Percentiles rank a stretch among this genome's conserved stretches.
phyloP scores from a whole-genome alignment of 2,797 vertebrate species.

The Coccyzus lansbergi region DNA sequence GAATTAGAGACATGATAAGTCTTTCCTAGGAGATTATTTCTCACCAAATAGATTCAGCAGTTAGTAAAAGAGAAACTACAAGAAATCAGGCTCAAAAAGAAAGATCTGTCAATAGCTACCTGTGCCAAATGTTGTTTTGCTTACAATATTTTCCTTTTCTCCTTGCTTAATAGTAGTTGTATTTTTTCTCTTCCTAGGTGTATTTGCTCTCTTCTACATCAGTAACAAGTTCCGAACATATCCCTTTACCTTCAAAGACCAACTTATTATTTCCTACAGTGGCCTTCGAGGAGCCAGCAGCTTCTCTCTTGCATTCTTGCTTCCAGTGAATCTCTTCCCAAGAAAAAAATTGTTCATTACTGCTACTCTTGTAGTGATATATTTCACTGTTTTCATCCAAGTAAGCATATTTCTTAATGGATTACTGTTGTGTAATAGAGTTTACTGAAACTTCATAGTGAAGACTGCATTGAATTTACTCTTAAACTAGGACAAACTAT shows the following conservation, averaged over 20 bases:
- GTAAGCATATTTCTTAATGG: constrained; percentile 73
- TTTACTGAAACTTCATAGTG: background rate
- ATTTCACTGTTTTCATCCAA: constrained; percentile 96
- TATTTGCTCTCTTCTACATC: constrained; percentile 90
- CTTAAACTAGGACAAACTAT: background rate
- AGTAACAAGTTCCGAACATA: constrained; percentile 95
- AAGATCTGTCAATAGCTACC: background rate
- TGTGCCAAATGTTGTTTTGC: background rate
- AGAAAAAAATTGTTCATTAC: constrained; percentile 92
- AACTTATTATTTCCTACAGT: constrained; percentile 92
- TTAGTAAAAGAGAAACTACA: background rate
- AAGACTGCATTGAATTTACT: background rate
- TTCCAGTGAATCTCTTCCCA: constrained; percentile 84
- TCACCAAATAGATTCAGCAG: background rate
- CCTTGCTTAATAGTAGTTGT: background rate
- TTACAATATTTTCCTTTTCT: background rate
- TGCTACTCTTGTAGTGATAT: constrained; percentile 88
- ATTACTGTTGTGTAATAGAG: background rate
- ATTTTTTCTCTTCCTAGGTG: constrained; percentile 78
- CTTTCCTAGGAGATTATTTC: background rate
- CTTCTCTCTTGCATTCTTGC: constrained; percentile 93
- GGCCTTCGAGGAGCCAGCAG: constrained; percentile 93
- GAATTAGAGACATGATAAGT: background rate
- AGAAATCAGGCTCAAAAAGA: background rate
- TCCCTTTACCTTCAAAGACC: constrained; percentile 92